phyloP scores from a whole-genome alignment of 2,797 vertebrate species.

The Bryconaethiops microstoma region DNA sequence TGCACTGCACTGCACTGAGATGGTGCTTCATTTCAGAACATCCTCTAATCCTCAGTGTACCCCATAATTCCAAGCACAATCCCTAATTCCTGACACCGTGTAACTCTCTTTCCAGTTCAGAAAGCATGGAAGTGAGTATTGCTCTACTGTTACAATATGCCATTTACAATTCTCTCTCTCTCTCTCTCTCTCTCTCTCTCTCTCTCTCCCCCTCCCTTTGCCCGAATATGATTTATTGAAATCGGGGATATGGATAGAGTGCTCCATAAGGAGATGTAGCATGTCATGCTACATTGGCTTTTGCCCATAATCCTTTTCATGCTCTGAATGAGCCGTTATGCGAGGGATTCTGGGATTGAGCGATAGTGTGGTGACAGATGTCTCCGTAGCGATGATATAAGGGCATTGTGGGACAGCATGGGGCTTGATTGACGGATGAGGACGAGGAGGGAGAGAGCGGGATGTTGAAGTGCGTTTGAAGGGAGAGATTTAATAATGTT shows the following conservation, averaged over 20 bases:
- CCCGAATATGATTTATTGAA: not conserved
- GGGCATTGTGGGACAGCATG: slow-evolving; percentile 25
- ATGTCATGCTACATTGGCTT: slow-evolving; percentile 42
- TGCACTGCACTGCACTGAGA: no score
- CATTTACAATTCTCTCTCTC: not conserved
- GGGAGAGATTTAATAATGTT: no score
- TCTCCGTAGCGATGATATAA: slow-evolving; percentile 32
- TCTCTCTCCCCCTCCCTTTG: no score
- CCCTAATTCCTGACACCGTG: not conserved
- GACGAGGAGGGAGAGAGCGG: not conserved
- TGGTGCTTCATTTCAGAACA: no score
- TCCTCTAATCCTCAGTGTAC: no score
- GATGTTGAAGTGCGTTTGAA: no score
- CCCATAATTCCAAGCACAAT: no score
- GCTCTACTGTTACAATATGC: not conserved
- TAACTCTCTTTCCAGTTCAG: not conserved
- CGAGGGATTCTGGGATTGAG: slow-evolving; percentile 30
- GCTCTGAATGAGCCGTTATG: slow-evolving; percentile 28
- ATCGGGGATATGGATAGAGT: slow-evolving; percentile 24
- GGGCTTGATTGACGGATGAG: slow-evolving; percentile 13
- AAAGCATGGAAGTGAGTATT: not conserved
- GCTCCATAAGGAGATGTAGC: slow-evolving; percentile 40
- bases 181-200: no score
- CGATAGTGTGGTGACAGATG: slow-evolving; percentile 26
- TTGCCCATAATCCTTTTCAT: slow-evolving; percentile 41